Evolutionary conservation across 2,113 vertebrate genomes (phyloP).

Genomic region (Patagioenas fasciata): DNA sequence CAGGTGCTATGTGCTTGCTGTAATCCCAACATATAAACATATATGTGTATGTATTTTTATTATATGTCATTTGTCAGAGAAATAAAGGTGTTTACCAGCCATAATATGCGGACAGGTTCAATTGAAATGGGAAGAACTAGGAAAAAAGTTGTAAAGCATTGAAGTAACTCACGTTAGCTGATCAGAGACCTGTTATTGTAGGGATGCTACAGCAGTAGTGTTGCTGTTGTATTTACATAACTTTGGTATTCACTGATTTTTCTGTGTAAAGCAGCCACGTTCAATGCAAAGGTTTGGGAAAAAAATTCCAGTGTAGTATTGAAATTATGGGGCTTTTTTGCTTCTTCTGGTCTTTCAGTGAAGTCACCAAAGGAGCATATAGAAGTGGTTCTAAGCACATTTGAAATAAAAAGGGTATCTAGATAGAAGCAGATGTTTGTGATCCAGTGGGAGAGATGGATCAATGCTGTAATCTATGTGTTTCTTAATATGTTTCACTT

Average conservation of each 20-base stretch:
- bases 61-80: background rate
- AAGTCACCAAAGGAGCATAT: background rate
- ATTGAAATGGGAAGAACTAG: background rate
- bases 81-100: background rate
- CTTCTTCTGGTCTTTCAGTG: background rate
- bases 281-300: background rate
- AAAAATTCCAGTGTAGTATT: background rate
- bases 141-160: background rate
- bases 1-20: background rate
- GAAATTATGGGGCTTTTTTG: background rate
- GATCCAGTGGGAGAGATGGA: background rate
- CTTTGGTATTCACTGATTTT: background rate
- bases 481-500: slow-evolving; percentile 26
- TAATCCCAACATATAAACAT: background rate
- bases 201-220: background rate
- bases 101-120: background rate
- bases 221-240: background rate
- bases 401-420: background rate
- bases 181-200: background rate
- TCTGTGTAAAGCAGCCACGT: background rate
- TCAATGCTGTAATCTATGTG: slow-evolving; percentile 36
- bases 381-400: background rate
- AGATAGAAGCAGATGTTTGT: background rate
- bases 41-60: background rate
- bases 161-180: background rate